phyloP scores from a whole-genome alignment of 1,140 invertebrate genomes.

The Dysdera silvatica region DNA sequence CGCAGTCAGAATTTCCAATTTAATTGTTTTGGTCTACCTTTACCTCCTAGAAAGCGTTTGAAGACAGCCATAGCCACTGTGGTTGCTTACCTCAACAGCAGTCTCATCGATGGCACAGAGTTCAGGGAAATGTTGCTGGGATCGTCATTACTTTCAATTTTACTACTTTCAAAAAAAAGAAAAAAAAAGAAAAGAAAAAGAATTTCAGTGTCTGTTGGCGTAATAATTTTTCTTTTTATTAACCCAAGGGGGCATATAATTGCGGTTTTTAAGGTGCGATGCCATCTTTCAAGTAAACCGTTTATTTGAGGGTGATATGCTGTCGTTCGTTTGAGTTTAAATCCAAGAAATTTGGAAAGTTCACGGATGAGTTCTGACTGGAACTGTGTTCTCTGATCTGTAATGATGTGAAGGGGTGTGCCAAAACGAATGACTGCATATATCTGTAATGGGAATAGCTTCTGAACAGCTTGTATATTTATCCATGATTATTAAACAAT shows the following conservation, averaged over 20 bases:
- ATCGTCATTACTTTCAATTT: too few species aligned
- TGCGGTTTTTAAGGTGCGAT: slow-evolving; percentile 32
- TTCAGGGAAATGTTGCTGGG: too few species aligned
- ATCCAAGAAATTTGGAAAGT: slow-evolving; percentile 19
- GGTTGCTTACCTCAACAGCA: too few species aligned
- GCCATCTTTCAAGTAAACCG: slow-evolving; percentile 36
- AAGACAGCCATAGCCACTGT: too few species aligned
- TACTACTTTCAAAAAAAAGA: too few species aligned
- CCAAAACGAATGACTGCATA: slow-evolving; percentile 43
- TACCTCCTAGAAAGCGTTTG: too few species aligned
- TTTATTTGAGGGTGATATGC: slow-evolving; percentile 37
- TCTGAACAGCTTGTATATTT: neutral
- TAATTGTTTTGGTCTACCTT: too few species aligned
- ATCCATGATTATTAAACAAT: slow-evolving; percentile 1
- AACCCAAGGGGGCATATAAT: slow-evolving; percentile 9
- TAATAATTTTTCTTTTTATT: too few species aligned
- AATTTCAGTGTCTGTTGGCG: too few species aligned
- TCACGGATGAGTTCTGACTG: slow-evolving; percentile 31
- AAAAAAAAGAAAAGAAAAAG: too few species aligned
- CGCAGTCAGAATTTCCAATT: too few species aligned
- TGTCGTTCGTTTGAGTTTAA: slow-evolving; percentile 31
- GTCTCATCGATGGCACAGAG: too few species aligned
- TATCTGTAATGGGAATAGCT: slow-evolving; percentile 32
- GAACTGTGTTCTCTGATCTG: slow-evolving; percentile 45
- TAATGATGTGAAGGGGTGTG: slow-evolving; percentile 37